Base-by-base conservation (phyloP, 53 echinoderm and acorn worm species). In the Stichopus horrens region DNA sequence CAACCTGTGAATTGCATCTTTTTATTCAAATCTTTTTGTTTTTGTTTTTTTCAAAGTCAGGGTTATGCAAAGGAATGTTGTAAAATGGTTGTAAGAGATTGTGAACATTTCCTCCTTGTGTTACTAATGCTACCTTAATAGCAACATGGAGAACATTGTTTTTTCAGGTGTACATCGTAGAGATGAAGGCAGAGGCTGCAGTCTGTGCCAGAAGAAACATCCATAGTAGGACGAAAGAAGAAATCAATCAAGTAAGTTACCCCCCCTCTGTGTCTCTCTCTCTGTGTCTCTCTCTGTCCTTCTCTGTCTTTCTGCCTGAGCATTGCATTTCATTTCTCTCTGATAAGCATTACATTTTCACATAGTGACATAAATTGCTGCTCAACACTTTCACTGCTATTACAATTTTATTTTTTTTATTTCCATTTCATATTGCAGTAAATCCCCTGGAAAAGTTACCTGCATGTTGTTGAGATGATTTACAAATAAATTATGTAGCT, bases 201-300 rank as follows among this genome's bases (percentile, higher is more conserved):
- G 54, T 93, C n/a, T 95, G 95, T 91, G 76, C 88, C 23, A 93
- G 94, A 55, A 90, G 96, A 37, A 93, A 96, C 76, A 88, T 91
- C 77, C 99, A 98, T 77, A 89, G 91, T 76, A 86, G 96, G 58
- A 90, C 91, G 71, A 73, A 93, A 73, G 52, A 76, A 75, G 92
- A 91, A 53, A 94, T 97, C 79, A 86, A 95, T 56, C 90, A 90
- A 92, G 95, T 95, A 55, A 88, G 94, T 88, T 16, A 9, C 63
- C 63, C 63, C 63, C 63, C 8, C 63, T 14, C 37, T 37, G 1
- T 37, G 1, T 16, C 0, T 16, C 63, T 63, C 63, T 5, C 16
- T 16, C 60, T 60, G 13, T 60, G 2, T 60, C 13, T 13, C 13
- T 60, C 13, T 5, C 13, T 60, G 7, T 4, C 60, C 60, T 60